Base-by-base conservation (phyloP, 2,888 invertebrate genomes). In the Athrips mouffetella region DNA sequence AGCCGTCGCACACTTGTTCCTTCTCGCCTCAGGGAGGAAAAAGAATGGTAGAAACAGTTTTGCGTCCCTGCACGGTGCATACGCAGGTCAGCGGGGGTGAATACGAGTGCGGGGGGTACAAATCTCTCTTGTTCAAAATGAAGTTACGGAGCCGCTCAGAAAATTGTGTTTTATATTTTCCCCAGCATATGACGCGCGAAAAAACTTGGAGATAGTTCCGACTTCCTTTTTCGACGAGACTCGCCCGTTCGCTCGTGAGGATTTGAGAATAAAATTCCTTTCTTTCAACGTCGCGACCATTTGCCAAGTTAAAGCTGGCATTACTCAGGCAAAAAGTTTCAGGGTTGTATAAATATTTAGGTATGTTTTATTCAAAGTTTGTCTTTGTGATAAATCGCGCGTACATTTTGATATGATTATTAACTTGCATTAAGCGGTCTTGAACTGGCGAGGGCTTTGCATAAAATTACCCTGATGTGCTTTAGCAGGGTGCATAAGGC, bases 51-150 rank as follows among this genome's bases (percentile, higher is more conserved):
- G 68, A 62, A 72, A 63, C 53, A 39, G 47, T 45, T 54, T 41
- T 52, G 63, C 62, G 59, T 67, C 70, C n/a, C 67, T 63, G 60
- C 63, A 60, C 62, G 67, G 64, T 82, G 82, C 81, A 80, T 76
- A 82, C 76, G 79, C 80, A 78, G 68, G 71, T 6, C 21, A n/a
- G 67, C 79, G 77, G 68, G 71, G 67, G 62, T 50, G 57, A 50
- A 40, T 51, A 45, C 54, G 53, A 50, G 51, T 49, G 58, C 51
- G 52, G 51, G 63, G 64, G 66, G 65, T 59, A 70, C 71, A 80
- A 79, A 81, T 79, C 75, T 79, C 76, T 75, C 76, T 73, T 72
- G 71, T 77, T 76, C 73, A 72, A 78, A 85, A 85, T 76, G 72
- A 78, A 85, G 82, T 83, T 83, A 83, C 79, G 71, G 70, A 79